Percentiles rank a stretch among this genome's conserved stretches.
These are phyloP conservation scores for Erebia epiphron DNA, from an alignment of 2,888 invertebrate genomes.

Conservation along the genomic window DNA sequence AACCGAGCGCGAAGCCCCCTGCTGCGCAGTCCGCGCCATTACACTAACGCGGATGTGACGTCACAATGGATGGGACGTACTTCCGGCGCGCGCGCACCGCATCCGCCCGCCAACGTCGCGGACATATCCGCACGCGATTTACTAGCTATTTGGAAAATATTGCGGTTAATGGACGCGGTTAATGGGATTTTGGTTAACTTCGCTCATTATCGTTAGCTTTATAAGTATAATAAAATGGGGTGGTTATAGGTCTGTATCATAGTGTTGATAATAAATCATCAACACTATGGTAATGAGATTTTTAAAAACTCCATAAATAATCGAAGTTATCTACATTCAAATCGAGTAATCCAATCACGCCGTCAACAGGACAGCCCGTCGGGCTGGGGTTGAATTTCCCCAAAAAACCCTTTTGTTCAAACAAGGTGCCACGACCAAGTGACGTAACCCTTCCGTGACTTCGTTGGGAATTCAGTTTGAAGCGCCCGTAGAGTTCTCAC, in stretches of 20 bases:
- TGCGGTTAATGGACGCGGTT: conserved; percentile 64
- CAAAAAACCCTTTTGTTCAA: conserved; percentile 78
- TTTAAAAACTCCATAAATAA: conserved; percentile 27
- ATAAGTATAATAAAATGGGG: not conserved
- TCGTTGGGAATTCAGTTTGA: conserved; percentile 70
- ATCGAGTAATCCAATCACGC: conserved; percentile 69
- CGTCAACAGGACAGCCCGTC: conserved; percentile 50
- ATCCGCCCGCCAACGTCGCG: conserved; percentile 68
- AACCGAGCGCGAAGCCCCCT: conserved; percentile 24
- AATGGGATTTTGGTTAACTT: conserved; percentile 42
- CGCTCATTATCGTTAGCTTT: conserved; percentile 3
- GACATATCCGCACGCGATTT: conserved; percentile 70
- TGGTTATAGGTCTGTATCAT: too few relatives aligned
- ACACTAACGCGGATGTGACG: conserved; percentile 58
- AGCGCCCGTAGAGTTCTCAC: conserved; percentile 14
- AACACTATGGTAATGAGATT: not conserved
- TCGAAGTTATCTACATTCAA: conserved; percentile 53
- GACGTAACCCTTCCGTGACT: conserved; percentile 74
- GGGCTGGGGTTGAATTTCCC: conserved; percentile 33
- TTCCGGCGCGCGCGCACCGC: conserved; percentile 69
- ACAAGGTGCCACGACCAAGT: conserved; percentile 70
- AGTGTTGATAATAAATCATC: too few relatives aligned
- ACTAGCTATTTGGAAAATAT: conserved; percentile 61
- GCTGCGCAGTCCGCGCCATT: conserved; percentile 39
- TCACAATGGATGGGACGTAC: conserved; percentile 64